Conservation (phyloP, 2,888 invertebrate species). For the Hemithea aestivaria region DNA sequence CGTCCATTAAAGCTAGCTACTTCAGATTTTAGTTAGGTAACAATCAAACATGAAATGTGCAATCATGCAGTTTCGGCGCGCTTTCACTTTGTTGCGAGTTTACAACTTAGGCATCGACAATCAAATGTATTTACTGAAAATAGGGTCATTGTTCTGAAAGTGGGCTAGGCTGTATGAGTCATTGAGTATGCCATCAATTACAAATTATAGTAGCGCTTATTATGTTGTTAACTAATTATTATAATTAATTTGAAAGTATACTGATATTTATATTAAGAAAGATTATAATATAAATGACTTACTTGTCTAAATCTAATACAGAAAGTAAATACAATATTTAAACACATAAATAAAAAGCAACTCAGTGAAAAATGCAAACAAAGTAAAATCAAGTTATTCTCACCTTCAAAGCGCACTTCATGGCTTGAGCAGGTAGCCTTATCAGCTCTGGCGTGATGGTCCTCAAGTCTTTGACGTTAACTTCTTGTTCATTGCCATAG, state of each 20-base stretch:
- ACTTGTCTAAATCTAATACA: too few relatives aligned
- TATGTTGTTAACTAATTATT: too few relatives aligned
- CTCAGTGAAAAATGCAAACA: too few relatives aligned
- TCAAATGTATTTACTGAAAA: background rate
- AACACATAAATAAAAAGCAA: too few relatives aligned
- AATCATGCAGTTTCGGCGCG: constrained; percentile 11
- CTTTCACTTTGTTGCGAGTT: constrained; percentile 10
- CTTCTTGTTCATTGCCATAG: constrained; percentile 95
- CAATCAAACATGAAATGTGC: constrained; percentile 6
- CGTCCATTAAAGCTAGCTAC: too few relatives aligned
- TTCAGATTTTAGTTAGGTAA: constrained; percentile 7
- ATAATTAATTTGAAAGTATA: background rate
- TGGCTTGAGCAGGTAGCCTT: constrained; percentile 84
- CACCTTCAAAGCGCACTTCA: constrained; percentile 86
- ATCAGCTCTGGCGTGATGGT: constrained; percentile 82
- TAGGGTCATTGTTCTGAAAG: background rate
- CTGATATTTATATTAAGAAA: too few relatives aligned
- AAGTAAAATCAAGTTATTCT: constrained; percentile 17
- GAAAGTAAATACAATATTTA: too few relatives aligned
- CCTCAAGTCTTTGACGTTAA: constrained; percentile 79
- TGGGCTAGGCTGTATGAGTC: background rate
- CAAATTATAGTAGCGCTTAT: too few relatives aligned
- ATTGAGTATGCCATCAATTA: constrained; percentile 3
- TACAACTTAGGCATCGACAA: background rate
- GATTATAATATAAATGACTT: too few relatives aligned